A percentile compares a stretch with the other conserved stretches of the same genome.
These are phyloP conservation scores for Lepus timidus DNA, from an alignment of 2,113 vertebrate species.

Conservation along the genomic window DNA sequence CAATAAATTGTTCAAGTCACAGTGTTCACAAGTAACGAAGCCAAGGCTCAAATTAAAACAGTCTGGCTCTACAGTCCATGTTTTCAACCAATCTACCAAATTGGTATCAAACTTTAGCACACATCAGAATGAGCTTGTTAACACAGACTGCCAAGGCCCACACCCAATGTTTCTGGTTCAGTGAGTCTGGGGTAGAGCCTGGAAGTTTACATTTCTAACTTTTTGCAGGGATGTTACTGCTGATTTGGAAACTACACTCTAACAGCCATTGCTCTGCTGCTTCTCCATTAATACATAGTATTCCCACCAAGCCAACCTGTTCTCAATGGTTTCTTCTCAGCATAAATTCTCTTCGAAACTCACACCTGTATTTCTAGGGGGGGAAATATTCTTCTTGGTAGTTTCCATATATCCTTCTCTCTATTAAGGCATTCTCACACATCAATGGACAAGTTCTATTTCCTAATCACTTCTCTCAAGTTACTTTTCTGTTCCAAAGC, in stretches of 20 bases:
- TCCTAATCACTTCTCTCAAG: neutral
- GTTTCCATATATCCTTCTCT: neutral
- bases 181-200: neutral
- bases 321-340: neutral
- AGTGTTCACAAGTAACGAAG: neutral
- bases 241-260: neutral
- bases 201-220: neutral
- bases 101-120: neutral
- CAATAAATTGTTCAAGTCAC: constrained; percentile 1
- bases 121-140: neutral
- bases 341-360: neutral
- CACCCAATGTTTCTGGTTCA: neutral
- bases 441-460: neutral
- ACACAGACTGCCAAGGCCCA: neutral
- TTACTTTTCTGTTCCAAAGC: constrained; percentile 43
- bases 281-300: neutral
- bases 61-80: neutral
- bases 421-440: neutral
- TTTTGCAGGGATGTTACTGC: neutral
- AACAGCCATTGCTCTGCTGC: neutral
- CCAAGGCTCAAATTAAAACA: neutral
- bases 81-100: neutral
- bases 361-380: neutral
- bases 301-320: neutral
- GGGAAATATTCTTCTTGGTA: neutral